These are phyloP conservation scores for Octomys mimax DNA, from an alignment of 2,797 vertebrate genomes.

Conservation along the genomic window DNA sequence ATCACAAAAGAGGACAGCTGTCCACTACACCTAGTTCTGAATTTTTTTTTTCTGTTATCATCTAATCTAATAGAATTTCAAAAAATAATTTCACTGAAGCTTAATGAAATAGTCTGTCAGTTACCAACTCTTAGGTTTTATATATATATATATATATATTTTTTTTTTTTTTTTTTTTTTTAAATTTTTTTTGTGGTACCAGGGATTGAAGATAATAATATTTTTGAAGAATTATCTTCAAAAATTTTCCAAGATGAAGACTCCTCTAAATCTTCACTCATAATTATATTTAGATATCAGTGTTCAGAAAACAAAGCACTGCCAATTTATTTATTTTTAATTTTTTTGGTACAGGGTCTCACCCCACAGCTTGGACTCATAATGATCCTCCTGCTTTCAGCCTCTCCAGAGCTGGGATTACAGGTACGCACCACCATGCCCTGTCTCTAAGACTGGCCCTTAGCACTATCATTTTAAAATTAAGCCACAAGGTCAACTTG, in stretches of 20 bases:
- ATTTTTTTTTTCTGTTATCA: not conserved
- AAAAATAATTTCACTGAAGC: not conserved
- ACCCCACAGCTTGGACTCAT: no score
- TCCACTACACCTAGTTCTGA: no score
- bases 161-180: no score
- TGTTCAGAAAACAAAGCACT: slow-evolving; percentile 48
- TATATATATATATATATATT: no score
- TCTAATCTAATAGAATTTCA: slow-evolving; percentile 28
- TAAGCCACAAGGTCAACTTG: not conserved
- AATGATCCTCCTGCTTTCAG: no score
- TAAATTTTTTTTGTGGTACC: no score
- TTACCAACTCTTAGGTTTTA: not conserved
- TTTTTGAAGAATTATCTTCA: slow-evolving; percentile 39
- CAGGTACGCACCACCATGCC: no score
- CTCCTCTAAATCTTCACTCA: slow-evolving; percentile 30
- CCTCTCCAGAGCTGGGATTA: no score
- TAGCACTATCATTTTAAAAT: slow-evolving; percentile 30
- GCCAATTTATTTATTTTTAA: no score
- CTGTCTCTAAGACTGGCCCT: no score
- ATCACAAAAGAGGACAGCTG: no score
- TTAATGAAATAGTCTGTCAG: not conserved
- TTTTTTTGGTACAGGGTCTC: no score
- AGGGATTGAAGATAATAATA: not conserved
- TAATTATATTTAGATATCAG: not conserved
- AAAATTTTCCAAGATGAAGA: slow-evolving; percentile 67